Base-by-base conservation (phyloP, 2,888 invertebrate genomes). In the Xestoiulus laeticollis region DNA sequence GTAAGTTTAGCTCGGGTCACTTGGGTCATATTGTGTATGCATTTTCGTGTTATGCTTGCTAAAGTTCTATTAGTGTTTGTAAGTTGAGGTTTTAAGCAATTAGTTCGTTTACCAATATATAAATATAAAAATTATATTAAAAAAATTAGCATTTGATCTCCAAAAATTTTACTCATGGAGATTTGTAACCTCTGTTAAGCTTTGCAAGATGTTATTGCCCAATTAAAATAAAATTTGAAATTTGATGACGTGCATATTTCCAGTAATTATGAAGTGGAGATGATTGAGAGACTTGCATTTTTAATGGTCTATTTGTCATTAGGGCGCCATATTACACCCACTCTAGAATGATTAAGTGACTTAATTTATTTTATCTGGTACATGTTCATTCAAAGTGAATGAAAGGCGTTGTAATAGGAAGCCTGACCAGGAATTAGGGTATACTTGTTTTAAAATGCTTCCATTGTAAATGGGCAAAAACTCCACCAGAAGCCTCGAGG, bases 391-490 rank as follows among this genome's bases (percentile, higher is more conserved):
- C 78, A 26, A 16, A 3, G 14, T 78, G 78, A 78, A 78, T 30
- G 30, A 78, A 32, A 78, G 78, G 78, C 78, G 78, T 78, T 78
- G 78, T 78, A 78, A 32, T 1, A 32, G 30, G 30, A 78, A 30
- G 78, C 78, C 16, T 78, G 16, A 30, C 30, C 78, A 78, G 16
- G 78, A 78, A 78, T 78, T 78, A 78, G 78, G 78, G 78, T 78
- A n/a, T 78, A 78, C 26, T 68, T 68, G 14, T 30, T 78, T 78
- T 30, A 26, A 78, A 78, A 32, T 30, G 30, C 78, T 78, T 78
- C 5, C 30, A 78, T 14, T 78, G 78, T 78, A 12, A 78, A 78
- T 78, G 30, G 14, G 30, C 5, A 59, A 59, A n/a, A 59, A 59
- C 8, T 59, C 78, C 30, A 30, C 78, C 19, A 19, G 48, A 48